These are phyloP conservation scores for Brachypterus glaber DNA, from an alignment of 2,888 invertebrate genomes.

Conservation along the genomic window DNA sequence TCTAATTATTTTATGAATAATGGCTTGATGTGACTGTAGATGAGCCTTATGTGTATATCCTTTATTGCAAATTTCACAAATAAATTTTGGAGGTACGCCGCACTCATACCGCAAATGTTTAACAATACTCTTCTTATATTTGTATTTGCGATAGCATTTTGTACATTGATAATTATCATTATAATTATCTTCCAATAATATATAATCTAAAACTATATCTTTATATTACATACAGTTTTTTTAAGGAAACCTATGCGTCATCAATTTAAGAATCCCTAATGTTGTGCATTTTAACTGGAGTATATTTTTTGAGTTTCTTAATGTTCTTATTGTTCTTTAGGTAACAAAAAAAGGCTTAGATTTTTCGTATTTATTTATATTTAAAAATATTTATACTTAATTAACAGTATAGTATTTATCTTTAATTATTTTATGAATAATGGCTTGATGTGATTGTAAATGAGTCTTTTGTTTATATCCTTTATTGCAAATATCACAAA, in stretches of 20 bases:
- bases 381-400: background rate
- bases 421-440: background rate
- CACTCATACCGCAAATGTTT: constrained; percentile 22
- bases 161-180: background rate
- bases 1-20: background rate
- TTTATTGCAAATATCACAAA: constrained; percentile 16
- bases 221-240: too few relatives aligned
- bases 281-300: too few relatives aligned
- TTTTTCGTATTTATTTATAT: background rate
- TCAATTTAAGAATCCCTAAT: too few relatives aligned
- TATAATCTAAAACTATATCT: too few relatives aligned
- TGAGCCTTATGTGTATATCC: constrained; percentile 16
- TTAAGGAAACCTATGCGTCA: too few relatives aligned
- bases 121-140: background rate
- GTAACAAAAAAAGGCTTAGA: background rate
- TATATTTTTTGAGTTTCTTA: too few relatives aligned
- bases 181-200: too few relatives aligned
- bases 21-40: constrained; percentile 9
- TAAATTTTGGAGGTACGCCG: constrained; percentile 5
- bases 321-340: background rate
- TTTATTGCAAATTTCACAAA: constrained; percentile 9
- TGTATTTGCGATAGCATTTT: background rate
- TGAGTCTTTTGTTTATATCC: background rate
- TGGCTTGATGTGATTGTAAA: background rate
- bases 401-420: background rate